phyloP scores from a whole-genome alignment of 92 coral and sea anemone genomes.

The Micromussa lordhowensis region DNA sequence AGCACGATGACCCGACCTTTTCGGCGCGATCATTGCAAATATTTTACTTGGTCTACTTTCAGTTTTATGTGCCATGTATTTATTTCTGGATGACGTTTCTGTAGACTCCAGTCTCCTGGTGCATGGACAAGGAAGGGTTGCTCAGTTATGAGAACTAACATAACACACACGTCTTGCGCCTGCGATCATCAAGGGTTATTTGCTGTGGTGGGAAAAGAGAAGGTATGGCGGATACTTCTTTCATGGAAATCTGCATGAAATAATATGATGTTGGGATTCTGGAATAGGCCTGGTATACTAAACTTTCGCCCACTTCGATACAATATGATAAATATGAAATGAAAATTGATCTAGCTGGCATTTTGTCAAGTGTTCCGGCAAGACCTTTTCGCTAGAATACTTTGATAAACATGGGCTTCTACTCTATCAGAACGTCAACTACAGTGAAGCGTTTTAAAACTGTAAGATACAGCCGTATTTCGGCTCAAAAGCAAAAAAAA shows the following conservation, averaged over 20 bases:
- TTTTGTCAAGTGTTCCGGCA: too few relatives aligned
- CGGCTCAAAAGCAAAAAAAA: too few relatives aligned
- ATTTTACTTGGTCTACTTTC: background rate
- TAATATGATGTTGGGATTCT: background rate
- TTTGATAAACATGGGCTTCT: too few relatives aligned
- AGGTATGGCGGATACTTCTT: constrained; percentile 49
- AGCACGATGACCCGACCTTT: too few relatives aligned
- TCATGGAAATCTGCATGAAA: background rate
- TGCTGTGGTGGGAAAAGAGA: constrained; percentile 78
- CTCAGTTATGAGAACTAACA: constrained; percentile 66
- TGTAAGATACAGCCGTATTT: too few relatives aligned
- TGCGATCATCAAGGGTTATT: constrained; percentile 90
- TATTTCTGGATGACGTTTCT: too few relatives aligned
- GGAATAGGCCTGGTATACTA: background rate
- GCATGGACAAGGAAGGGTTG: constrained; percentile 93
- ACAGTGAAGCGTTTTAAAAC: too few relatives aligned
- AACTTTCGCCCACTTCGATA: background rate
- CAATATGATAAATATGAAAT: background rate
- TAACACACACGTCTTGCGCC: constrained; percentile 90
- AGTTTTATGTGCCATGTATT: background rate
- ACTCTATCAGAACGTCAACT: too few relatives aligned
- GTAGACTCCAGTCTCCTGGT: constrained; percentile 13
- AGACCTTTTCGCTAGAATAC: too few relatives aligned
- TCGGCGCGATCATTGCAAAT: background rate
- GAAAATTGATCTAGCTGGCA: background rate